Base-by-base conservation (phyloP, 2,797 vertebrate genomes). In the Lacerta bilineata region DNA sequence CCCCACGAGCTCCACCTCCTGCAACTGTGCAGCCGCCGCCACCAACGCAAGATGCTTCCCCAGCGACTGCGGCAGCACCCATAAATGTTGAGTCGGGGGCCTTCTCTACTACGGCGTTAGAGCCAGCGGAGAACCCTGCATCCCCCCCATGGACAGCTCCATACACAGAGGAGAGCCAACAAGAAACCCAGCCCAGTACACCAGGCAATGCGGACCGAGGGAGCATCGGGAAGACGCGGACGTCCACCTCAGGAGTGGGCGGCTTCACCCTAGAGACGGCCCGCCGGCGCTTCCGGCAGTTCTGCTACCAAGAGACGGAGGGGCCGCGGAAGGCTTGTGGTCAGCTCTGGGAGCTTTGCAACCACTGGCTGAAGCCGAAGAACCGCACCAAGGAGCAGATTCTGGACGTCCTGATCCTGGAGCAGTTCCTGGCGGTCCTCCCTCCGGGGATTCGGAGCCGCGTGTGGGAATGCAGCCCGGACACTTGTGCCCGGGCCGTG, bases 351-450 rank as follows among this genome's bases (percentile, higher is more conserved):
- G 85, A 90, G 74, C 89, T 90, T n/a, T 90, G 89, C 75, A 86
- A 90, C 20, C 85, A 90, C 17, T 90, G 89, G 89, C 39, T 90
- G 23, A 90, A 87, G 66, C 89, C 89, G 1, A 87, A 90, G 29
- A 90, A 90, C 23, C 89, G 85, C 8, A 90, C 89, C 36, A 90
- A 90, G 74, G 89, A 90, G 41, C 89, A 90, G 80, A 90, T 90
- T 43, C 85, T 90, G 75, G 89, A 90, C 0, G 72, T 90, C 27
- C 41, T 86, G 25, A 87, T 90, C 15, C 55, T 90, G 43, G 89
- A 90, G 80, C 89, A 90, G 50, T 90, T 90, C 72, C 85, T 90
- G 39, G 85, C 89, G 1, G 75, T 90, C 36, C 79, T 89, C 23
- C 88, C 88, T 41, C 88, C 88, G 10, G 43, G 69, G 46, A 86